Evolutionary conservation across 2,888 invertebrate genomes (phyloP), one percentile per base, ranked within the genome.

Genomic region (Ochlodes sylvanus): DNA sequence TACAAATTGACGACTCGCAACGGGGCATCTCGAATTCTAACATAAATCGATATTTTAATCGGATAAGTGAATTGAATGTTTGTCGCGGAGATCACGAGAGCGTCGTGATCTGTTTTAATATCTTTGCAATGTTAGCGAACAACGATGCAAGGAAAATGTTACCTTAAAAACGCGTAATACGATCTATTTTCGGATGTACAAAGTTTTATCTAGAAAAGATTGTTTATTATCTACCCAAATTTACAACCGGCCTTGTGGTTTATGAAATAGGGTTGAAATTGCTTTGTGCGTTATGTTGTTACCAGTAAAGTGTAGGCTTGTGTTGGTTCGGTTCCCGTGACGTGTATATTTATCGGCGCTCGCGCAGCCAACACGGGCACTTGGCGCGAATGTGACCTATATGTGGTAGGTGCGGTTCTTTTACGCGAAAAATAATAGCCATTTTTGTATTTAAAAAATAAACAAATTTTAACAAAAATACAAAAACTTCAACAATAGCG

Each of bases 361-460:
- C 80, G 87, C 85, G 87, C 88, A 85, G 83, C 86, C 85, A 84
- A 89, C 88, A 86, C 81, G 81, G 85, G 83, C 82, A 81, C 81
- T 85, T 84, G 83, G 84, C 87, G 88, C 87, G 87, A 89, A 85
- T 91, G 90, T 91, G 90, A 90, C 90, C 90, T 77, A 90, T 76
- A 88, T 89, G 85, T 75, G 66, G 68, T 69, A 72, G 67, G 79
- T 82, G 76, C 85, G 71, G 83, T 69, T 76, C 41, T 14, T 32
- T 56, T 74, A 68, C 21, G 80, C 77, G 82, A 85, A 80, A 76
- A 27, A 42, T 66, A 14, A 58, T 42, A 17, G 12, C 61, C 44
- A 67, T 38, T 54, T 66, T 10, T 3, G 3, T 27, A 27, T 27
- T 27, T 27, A 27, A 27, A 27, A 4, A 4, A 27, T 27, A 27